phyloP scores from a whole-genome alignment of 1,140 invertebrate species.

The Luehdorfia chinensis region DNA sequence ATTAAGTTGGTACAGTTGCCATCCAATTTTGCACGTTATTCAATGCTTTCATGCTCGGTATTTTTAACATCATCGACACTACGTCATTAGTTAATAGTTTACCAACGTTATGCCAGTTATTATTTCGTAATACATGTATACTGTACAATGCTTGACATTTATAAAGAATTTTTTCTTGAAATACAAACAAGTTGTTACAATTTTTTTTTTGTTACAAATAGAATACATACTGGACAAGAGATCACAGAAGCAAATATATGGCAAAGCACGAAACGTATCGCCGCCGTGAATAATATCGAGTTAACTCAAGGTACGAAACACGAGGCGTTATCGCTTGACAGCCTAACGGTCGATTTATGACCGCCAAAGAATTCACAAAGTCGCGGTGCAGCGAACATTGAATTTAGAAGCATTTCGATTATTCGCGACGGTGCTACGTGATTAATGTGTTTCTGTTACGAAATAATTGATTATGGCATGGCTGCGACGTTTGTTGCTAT shows the following conservation, averaged over 20 bases:
- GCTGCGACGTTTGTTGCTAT: background rate
- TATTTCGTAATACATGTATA: too few relatives aligned
- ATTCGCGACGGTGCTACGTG: constrained; percentile 2
- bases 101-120: too few relatives aligned
- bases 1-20: too few relatives aligned
- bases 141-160: too few relatives aligned
- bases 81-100: too few relatives aligned
- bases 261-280: constrained; percentile 1
- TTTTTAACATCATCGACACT: too few relatives aligned
- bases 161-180: too few relatives aligned
- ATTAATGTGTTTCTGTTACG: constrained; percentile 7
- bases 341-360: constrained; percentile 15
- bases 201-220: too few relatives aligned
- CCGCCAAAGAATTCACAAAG: constrained; percentile 4
- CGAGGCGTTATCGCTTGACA: constrained; percentile 22
- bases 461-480: constrained; percentile 1
- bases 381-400: background rate
- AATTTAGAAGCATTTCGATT: constrained; percentile 9
- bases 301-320: constrained; percentile 18
- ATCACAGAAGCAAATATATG: background rate
- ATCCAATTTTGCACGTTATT: too few relatives aligned
- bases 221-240: too few relatives aligned
- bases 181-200: too few relatives aligned
- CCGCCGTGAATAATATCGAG: constrained; percentile 28
- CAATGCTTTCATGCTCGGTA: too few relatives aligned